A percentile compares a stretch with the other conserved stretches of the same genome.
These are phyloP conservation scores for Acrobasis consociella DNA, from an alignment of 2,888 invertebrate species.

Conservation along the genomic window DNA sequence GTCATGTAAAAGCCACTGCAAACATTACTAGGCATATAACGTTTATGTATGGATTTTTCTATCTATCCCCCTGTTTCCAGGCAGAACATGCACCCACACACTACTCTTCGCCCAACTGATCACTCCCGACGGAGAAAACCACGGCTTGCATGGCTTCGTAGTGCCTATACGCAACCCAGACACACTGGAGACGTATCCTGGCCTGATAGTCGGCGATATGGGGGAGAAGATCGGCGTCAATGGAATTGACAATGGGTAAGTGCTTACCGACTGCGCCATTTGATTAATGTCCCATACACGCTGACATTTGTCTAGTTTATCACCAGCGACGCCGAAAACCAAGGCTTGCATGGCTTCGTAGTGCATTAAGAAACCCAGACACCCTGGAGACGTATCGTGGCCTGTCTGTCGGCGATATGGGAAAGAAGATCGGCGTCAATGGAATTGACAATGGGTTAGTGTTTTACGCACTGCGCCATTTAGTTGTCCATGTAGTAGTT, in stretches of 20 bases:
- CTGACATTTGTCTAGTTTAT: conserved; percentile 95
- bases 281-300: conserved; percentile 82
- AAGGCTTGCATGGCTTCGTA: conserved; percentile 95
- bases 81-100: conserved; percentile 92
- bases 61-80: conserved; percentile 55
- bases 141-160: conserved; percentile 95
- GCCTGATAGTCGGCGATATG: conserved; percentile 94
- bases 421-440: conserved; percentile 95
- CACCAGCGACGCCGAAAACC: conserved; percentile 88
- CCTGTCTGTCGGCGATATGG: conserved; percentile 94
- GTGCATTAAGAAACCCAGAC: conserved; percentile 91
- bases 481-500: not conserved
- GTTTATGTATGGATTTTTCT: not conserved
- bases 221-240: conserved; percentile 96
- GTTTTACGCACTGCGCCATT: conserved; percentile 10
- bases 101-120: conserved; percentile 95
- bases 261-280: conserved; percentile 12
- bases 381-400: conserved; percentile 91
- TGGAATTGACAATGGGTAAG: conserved; percentile 95
- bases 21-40: too few species aligned
- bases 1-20: too few species aligned
- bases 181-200: conserved; percentile 90
- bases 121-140: conserved; percentile 88
- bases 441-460: conserved; percentile 95
- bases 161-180: conserved; percentile 92